Evolutionary conservation across 2,888 invertebrate species (phyloP).

Genomic region (Amiota mariae): DNA sequence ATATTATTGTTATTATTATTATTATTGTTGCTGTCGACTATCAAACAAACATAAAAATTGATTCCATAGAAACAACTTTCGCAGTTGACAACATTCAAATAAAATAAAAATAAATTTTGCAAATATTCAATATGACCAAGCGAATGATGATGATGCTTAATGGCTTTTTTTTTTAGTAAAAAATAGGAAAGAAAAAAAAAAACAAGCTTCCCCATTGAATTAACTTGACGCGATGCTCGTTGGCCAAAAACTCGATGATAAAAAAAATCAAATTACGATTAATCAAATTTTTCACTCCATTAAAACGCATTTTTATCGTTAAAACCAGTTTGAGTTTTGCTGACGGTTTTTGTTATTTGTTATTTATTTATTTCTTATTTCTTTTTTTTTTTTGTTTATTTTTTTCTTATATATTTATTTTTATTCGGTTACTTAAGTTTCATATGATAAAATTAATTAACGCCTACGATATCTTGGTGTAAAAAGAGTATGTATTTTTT

Average conservation of each 20-base stretch:
- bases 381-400: background rate
- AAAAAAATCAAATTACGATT: slow-evolving; percentile 35
- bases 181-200: slow-evolving; percentile 41
- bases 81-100: background rate
- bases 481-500: background rate
- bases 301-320: slow-evolving; percentile 30
- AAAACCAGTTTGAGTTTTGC: slow-evolving; percentile 35
- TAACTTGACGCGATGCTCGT: slow-evolving; percentile 35
- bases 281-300: slow-evolving; percentile 49
- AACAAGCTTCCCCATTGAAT: slow-evolving; percentile 40
- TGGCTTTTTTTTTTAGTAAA: slow-evolving; percentile 42
- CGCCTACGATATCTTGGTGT: slow-evolving; percentile 33
- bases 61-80: slow-evolving; percentile 45
- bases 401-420: slow-evolving; percentile 4
- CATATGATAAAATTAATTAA: slow-evolving; percentile 43
- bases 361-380: background rate
- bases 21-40: too few relatives aligned
- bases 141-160: slow-evolving; percentile 1
- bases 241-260: slow-evolving; percentile 40
- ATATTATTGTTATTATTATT: background rate
- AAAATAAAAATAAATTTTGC: slow-evolving; percentile 15
- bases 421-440: slow-evolving; percentile 39
- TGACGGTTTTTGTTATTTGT: slow-evolving; percentile 50
- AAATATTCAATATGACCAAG: slow-evolving; percentile 15
- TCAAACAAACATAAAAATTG: background rate